Percentiles rank a stretch among this genome's conserved stretches.
These are phyloP conservation scores for Callimorpha dominula DNA, from an alignment of 2,888 invertebrate species.

Conservation along the genomic window DNA sequence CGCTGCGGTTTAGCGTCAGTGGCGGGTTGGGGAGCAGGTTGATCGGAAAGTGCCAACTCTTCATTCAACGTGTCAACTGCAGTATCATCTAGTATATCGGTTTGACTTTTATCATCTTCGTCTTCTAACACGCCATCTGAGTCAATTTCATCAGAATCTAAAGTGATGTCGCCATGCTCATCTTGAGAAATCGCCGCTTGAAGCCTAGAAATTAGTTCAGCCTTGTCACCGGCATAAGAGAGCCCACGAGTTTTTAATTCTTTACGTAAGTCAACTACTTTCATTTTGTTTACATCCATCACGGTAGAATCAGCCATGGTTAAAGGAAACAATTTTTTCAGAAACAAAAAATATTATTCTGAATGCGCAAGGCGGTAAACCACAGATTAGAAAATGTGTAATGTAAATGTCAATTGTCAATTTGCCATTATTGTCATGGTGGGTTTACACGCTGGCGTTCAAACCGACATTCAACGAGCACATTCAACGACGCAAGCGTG, in stretches of 20 bases:
- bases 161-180: constrained; percentile 72
- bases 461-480: too few relatives aligned
- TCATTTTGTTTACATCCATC: constrained; percentile 76
- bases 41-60: constrained; percentile 74
- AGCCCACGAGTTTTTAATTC: constrained; percentile 93
- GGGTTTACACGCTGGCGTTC: too few relatives aligned
- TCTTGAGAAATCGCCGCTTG: constrained; percentile 86
- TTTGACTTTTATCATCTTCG: constrained; percentile 84
- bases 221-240: constrained; percentile 92
- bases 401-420: background rate
- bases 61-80: constrained; percentile 76
- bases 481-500: too few relatives aligned
- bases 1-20: constrained; percentile 66
- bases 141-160: constrained; percentile 84
- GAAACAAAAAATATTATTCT: constrained; percentile 1
- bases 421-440: too few relatives aligned
- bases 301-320: constrained; percentile 68
- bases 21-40: constrained; percentile 57
- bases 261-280: constrained; percentile 94
- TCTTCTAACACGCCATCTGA: constrained; percentile 84
- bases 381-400: constrained; percentile 5
- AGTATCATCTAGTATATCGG: constrained; percentile 75
- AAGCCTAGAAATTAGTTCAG: constrained; percentile 92
- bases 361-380: constrained; percentile 9
- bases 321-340: background rate